A percentile compares a stretch with the other conserved stretches of the same genome.
phyloP scores from a whole-genome alignment of 2,888 invertebrate species.

The Empis stercorea region DNA sequence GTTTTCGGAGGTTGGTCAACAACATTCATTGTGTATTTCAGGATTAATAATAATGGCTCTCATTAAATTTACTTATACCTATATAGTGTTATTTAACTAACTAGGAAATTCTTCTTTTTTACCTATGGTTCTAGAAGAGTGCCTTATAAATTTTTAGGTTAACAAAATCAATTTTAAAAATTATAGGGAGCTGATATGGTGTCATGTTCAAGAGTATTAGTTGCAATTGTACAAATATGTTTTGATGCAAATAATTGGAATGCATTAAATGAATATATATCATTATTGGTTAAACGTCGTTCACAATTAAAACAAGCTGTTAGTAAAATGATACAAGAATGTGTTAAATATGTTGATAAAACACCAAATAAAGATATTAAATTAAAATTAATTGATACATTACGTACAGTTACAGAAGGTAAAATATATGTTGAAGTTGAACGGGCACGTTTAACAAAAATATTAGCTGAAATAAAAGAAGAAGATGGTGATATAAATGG shows the following conservation, averaged over 20 bases:
- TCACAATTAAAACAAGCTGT: conserved; percentile 96
- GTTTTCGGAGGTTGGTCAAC: too few species aligned
- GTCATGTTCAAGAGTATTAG: conserved; percentile 85
- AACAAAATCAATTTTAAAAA: too few species aligned
- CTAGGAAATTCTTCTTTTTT: too few species aligned
- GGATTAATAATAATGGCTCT: too few species aligned
- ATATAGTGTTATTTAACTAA: too few species aligned
- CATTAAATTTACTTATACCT: too few species aligned
- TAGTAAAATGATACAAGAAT: conserved; percentile 94
- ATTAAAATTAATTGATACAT: conserved; percentile 89
- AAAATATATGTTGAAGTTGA: conserved; percentile 99
- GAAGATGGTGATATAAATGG: conserved; percentile 71
- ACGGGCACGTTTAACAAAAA: conserved; percentile 87
- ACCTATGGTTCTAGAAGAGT: too few species aligned
- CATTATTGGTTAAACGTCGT: conserved; percentile 75
- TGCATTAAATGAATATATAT: conserved; percentile 85
- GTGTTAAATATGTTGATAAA: conserved; percentile 83
- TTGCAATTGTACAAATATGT: conserved; percentile 85
- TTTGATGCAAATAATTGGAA: conserved; percentile 86
- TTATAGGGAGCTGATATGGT: conserved; percentile 84
- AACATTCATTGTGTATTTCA: too few species aligned
- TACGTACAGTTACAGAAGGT: conserved; percentile 90
- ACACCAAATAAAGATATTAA: conserved; percentile 82
- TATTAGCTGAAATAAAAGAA: conserved; percentile 72
- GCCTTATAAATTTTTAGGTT: too few species aligned